Percentiles rank a stretch among this genome's conserved stretches.
Conservation (phyloP, 2,797 vertebrate genomes). For the Sebastes dallii region DNA sequence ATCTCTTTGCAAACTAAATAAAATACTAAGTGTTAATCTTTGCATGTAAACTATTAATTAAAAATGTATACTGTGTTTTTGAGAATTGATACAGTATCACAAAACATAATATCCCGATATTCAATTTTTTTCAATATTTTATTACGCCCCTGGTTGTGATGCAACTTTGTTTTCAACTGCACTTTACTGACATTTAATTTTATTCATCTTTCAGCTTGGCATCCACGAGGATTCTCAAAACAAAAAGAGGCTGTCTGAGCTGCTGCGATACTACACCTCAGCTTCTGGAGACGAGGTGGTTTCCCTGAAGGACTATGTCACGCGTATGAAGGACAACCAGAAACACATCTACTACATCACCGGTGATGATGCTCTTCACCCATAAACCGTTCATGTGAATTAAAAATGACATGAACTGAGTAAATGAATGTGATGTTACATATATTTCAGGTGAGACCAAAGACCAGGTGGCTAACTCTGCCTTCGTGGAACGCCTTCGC, state of each 20-base stretch:
- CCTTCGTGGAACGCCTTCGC: constrained; percentile 94
- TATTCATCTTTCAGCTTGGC: constrained; percentile 79
- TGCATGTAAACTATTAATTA: too few species aligned
- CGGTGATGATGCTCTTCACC: constrained; percentile 42
- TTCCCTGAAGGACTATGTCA: constrained; percentile 92
- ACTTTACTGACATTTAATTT: not conserved
- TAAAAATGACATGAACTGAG: not conserved
- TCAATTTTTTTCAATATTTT: fast-evolving
- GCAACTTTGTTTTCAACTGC: not conserved
- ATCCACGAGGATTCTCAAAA: constrained; percentile 95
- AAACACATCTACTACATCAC: constrained; percentile 91
- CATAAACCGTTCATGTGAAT: not conserved
- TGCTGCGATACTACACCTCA: constrained; percentile 92
- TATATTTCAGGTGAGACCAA: constrained; percentile 91
- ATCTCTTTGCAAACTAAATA: too few species aligned
- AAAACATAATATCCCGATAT: too few species aligned
- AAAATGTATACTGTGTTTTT: too few species aligned
- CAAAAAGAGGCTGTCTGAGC: constrained; percentile 90
- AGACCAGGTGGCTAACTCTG: constrained; percentile 96
- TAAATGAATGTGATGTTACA: not conserved
- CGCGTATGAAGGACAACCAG: constrained; percentile 94
- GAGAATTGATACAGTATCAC: too few species aligned
- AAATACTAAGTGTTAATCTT: too few species aligned
- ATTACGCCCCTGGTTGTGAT: too few species aligned
- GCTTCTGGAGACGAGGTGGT: constrained; percentile 93